Conservation (phyloP, 2,113 vertebrate genomes). For the Picathartes gymnocephalus region DNA sequence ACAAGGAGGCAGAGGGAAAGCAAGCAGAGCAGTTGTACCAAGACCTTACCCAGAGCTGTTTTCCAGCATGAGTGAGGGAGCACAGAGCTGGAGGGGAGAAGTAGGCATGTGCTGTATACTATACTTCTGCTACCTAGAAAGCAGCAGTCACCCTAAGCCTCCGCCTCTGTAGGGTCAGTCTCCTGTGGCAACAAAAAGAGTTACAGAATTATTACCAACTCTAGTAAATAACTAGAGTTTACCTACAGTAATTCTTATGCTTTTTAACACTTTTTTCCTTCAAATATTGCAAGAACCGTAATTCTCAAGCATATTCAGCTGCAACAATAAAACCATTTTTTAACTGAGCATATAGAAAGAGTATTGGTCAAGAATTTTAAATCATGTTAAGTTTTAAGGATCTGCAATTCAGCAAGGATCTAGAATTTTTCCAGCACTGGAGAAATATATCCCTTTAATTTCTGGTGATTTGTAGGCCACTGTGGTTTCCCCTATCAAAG, state of each 20-base stretch:
- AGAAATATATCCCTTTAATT: background rate
- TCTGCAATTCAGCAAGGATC: background rate
- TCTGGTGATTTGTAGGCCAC: background rate
- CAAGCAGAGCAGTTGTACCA: accelerated
- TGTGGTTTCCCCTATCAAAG: background rate
- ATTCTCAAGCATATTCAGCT: background rate
- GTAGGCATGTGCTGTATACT: accelerated
- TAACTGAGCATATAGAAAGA: background rate
- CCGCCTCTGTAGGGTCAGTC: background rate
- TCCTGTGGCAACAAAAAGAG: background rate
- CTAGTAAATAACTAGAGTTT: background rate
- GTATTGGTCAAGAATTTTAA: background rate
- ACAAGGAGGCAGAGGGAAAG: background rate
- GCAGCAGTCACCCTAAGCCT: accelerated
- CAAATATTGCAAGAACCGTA: background rate
- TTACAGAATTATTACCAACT: background rate
- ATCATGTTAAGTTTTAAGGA: background rate
- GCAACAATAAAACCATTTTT: background rate
- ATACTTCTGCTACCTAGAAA: background rate
- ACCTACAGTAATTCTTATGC: background rate
- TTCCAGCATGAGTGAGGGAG: background rate
- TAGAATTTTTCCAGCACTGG: background rate
- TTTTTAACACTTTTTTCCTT: background rate
- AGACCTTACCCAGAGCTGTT: background rate
- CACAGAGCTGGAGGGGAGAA: background rate